A percentile compares a stretch with the other conserved stretches of the same genome.
Evolutionary conservation across 2,888 invertebrate genomes (phyloP).

Genomic region (Apamea crenata): DNA sequence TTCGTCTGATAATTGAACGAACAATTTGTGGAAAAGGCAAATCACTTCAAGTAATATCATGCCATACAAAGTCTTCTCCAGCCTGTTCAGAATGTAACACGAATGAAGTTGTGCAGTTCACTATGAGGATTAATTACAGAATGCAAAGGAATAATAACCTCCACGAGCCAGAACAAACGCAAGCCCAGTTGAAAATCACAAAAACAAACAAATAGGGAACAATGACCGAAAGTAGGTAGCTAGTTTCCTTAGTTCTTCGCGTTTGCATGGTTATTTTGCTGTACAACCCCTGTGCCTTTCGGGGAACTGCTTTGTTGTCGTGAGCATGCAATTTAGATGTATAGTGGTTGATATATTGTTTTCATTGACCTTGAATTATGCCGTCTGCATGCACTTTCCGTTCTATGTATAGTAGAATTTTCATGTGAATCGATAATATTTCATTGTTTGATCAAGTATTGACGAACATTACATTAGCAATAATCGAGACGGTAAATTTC

Average conservation of each 20-base stretch:
- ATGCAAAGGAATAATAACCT: conserved; percentile 60
- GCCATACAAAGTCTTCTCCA: background rate
- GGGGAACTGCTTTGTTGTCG: conserved; percentile 62
- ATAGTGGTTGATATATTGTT: conserved; percentile 46
- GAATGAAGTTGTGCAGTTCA: conserved; percentile 19
- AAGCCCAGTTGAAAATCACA: conserved; percentile 74
- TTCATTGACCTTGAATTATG: conserved; percentile 47
- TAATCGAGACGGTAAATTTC: conserved; percentile 16
- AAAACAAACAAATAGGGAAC: conserved; percentile 75
- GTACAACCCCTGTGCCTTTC: conserved; percentile 65
- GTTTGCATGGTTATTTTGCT: conserved; percentile 62
- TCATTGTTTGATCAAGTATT: conserved; percentile 28
- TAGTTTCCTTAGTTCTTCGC: conserved; percentile 69
- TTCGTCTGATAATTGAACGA: background rate
- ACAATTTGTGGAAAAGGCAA: background rate
- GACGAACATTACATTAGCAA: conserved; percentile 2
- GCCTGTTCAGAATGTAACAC: conserved; percentile 8
- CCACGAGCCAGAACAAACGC: conserved; percentile 68
- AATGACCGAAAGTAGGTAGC: conserved; percentile 71
- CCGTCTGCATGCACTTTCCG: conserved; percentile 43
- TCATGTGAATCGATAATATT: conserved; percentile 48
- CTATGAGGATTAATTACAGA: conserved; percentile 52
- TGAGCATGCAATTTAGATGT: conserved; percentile 60
- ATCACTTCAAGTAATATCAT: background rate
- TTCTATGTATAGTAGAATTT: conserved; percentile 27